These are phyloP conservation scores for Hartigia nigra DNA, from an alignment of 2,888 invertebrate genomes.

Conservation along the genomic window DNA sequence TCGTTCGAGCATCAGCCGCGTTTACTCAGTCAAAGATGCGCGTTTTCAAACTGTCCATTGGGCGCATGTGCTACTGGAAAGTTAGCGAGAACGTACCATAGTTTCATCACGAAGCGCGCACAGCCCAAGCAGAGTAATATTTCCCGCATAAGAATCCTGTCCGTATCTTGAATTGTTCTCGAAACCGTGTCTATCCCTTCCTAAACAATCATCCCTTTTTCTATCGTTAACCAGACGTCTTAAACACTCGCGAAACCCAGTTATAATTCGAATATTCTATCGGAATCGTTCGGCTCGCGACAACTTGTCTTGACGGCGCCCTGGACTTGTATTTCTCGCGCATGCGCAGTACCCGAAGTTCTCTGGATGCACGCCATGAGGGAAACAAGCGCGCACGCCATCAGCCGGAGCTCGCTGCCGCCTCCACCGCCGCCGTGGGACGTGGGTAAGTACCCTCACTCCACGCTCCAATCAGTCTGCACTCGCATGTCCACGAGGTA, in stretches of 20 bases:
- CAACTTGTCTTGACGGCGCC: not conserved
- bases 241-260: not conserved
- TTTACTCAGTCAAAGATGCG: not conserved
- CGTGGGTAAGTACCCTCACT: constrained; percentile 65
- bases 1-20: not conserved
- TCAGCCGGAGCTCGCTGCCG: constrained; percentile 34
- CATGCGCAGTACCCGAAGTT: constrained; percentile 18
- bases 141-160: not conserved
- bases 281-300: not conserved
- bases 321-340: constrained; percentile 4
- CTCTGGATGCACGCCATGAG: constrained; percentile 38
- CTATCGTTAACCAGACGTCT: not conserved
- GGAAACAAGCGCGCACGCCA: constrained; percentile 40
- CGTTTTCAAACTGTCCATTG: not conserved
- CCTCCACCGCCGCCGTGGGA: constrained; percentile 41
- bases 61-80: not conserved
- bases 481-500: constrained; percentile 65
- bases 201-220: not conserved
- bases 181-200: not conserved
- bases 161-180: not conserved
- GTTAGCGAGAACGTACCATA: not conserved
- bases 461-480: constrained; percentile 62
- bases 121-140: not conserved
- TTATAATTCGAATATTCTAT: not conserved
- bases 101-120: not conserved